Evolutionary conservation across 2,797 vertebrate species (phyloP), one percentile per base, ranked within the genome.

Genomic region (Calcarius lapponicus): DNA sequence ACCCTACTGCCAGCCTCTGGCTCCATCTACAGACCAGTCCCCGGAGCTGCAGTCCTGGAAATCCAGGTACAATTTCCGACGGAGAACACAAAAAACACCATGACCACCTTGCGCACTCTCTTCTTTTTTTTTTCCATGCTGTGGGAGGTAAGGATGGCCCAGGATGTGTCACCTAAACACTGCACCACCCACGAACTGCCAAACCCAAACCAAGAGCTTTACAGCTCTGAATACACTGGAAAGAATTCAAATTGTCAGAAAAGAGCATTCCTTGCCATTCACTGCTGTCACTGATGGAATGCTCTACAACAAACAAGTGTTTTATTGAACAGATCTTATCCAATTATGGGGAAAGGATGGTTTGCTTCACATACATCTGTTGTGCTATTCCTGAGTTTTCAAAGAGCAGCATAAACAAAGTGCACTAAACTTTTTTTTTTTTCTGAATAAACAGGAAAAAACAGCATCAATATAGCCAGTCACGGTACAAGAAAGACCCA

Each of bases 11-110:
- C 56, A n/a, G 42, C 17, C 56, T 92, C 80, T 94, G 78, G 80
- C 92, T 80, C 96, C 95, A 88, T 74, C 95, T 97, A 94, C 36
- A 93, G 95, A 72, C 38, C 1, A 18, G 25, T 5, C 31, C 3
- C 43, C 9, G n/a, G 1, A 73, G 83, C 36, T 88, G 91, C 95
- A 76, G 58, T 0, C 14, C 36, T 12, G 72, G 50, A 79, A 88
- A 51, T 74, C 29, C 69, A 62, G 28, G 10, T 1, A 17, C 9
- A 50, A 7, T 48, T 58, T 28, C 34, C 36, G 76, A n/a, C n/a
- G 25, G 36, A 58, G 31, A 71, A 65, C 8, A 4, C 0, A 4
- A 36, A n/a, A 78, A 74, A 57, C 32, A 24, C 9, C 48, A 29
- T 1, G 0, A 45, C 4, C 5, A 17, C 32, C 45, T 38, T 1